Conservation (phyloP, 2,888 invertebrate genomes). For the Eledona agricola region DNA sequence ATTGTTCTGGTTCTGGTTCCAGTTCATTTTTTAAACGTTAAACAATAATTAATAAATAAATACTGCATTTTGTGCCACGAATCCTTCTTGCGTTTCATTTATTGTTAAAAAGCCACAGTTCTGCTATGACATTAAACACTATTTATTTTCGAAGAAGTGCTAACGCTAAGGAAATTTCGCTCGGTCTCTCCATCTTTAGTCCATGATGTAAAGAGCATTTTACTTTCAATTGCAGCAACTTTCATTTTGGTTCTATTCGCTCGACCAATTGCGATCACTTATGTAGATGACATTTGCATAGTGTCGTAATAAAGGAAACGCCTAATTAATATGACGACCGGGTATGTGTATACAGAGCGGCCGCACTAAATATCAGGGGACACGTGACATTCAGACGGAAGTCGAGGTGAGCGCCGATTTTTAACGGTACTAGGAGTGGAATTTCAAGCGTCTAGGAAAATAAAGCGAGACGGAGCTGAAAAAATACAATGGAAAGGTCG, state of each 20-base stretch:
- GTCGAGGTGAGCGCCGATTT: slow-evolving; percentile 3
- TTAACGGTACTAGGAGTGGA: slow-evolving; percentile 14
- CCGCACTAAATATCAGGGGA: slow-evolving; percentile 13
- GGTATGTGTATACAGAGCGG: not conserved
- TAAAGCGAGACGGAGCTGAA: too few species aligned
- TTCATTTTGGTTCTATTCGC: slow-evolving; percentile 25
- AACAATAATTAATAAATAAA: too few species aligned
- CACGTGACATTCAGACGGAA: slow-evolving; percentile 27
- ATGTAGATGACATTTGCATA: slow-evolving; percentile 12
- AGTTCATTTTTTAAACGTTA: too few species aligned
- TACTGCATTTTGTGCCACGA: too few species aligned
- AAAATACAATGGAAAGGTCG: slow-evolving; percentile 12
- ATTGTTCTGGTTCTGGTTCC: too few species aligned
- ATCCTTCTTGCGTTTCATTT: too few species aligned
- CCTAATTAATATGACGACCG: slow-evolving; percentile 3
- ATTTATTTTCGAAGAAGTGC: too few species aligned
- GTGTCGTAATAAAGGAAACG: slow-evolving; percentile 18
- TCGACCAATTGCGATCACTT: slow-evolving; percentile 28
- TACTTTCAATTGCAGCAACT: slow-evolving; percentile 27
- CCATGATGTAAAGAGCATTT: too few species aligned
- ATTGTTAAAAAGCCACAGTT: too few species aligned
- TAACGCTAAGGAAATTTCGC: too few species aligned
- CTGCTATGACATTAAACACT: too few species aligned
- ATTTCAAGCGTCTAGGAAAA: slow-evolving; percentile 4
- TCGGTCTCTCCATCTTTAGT: too few species aligned